A percentile compares a stretch with the other conserved stretches of the same genome.
These are phyloP conservation scores for Drosophila parthenogenetica DNA, from an alignment of 2,888 invertebrate genomes.

Conservation along the genomic window DNA sequence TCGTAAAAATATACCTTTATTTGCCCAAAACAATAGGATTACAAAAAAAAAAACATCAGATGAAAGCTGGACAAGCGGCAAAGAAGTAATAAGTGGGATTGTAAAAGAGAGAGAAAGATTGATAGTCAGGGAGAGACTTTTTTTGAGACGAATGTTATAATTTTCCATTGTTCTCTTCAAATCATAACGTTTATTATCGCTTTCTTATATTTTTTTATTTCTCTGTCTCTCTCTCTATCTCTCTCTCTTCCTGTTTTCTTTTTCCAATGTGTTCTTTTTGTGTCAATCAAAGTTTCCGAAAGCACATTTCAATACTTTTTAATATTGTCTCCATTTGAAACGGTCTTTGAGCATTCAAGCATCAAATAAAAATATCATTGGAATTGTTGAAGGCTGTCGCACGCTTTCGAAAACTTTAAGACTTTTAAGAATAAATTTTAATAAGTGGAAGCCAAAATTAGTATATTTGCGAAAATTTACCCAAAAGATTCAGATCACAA, in stretches of 20 bases:
- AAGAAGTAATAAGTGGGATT: background rate
- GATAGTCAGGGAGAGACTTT: background rate
- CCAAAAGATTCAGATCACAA: slow-evolving; percentile 5
- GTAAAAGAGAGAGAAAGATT: background rate
- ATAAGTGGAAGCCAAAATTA: slow-evolving; percentile 34
- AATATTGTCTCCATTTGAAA: slow-evolving; percentile 22
- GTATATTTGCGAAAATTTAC: slow-evolving; percentile 39
- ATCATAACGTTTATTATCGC: too few species aligned
- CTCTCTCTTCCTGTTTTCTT: background rate
- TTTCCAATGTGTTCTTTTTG: background rate
- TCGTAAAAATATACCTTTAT: slow-evolving; percentile 96
- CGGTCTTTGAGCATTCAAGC: slow-evolving; percentile 14
- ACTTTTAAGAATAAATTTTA: slow-evolving; percentile 36
- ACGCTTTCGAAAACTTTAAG: slow-evolving; percentile 85
- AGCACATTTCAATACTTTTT: slow-evolving; percentile 48
- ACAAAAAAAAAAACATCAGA: background rate
- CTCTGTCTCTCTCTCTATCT: background rate
- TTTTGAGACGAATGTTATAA: background rate
- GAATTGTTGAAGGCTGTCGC: slow-evolving; percentile 84
- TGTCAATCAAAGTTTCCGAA: slow-evolving; percentile 84
- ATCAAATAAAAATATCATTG: slow-evolving; percentile 75
- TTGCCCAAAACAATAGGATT: background rate
- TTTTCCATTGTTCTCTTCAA: background rate
- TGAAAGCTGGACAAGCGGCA: background rate
- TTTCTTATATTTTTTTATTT: too few species aligned